Evolutionary conservation across 2,113 vertebrate species (phyloP).

Genomic region (Lipophrys pholis): DNA sequence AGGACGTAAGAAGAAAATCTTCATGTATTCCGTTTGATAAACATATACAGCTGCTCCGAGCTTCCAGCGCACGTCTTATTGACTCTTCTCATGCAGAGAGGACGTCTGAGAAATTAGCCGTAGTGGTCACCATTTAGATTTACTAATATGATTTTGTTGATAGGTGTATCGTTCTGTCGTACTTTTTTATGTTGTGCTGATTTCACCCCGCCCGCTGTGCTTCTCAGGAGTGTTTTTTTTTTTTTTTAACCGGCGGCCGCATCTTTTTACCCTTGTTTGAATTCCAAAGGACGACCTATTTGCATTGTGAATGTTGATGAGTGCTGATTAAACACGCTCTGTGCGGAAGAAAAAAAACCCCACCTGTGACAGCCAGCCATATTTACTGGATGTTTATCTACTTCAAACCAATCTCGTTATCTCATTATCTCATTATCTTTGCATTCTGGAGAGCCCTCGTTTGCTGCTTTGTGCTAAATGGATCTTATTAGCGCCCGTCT

Average conservation of each 20-base stretch:
- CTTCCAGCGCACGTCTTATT: neutral
- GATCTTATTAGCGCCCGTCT: conserved; percentile 63
- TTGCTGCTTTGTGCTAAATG: conserved; percentile 66
- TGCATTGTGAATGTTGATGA: conserved; percentile 48
- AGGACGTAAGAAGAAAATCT: conserved; percentile 1
- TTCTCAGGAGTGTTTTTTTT: neutral
- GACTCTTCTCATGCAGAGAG: neutral
- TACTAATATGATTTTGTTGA: neutral
- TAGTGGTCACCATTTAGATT: neutral
- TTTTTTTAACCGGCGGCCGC: neutral
- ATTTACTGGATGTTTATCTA: conserved; percentile 68
- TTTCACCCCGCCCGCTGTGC: neutral
- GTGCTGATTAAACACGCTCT: conserved; percentile 49
- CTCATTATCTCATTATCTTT: conserved; percentile 71
- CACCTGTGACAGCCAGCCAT: conserved; percentile 59
- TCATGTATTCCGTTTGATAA: conserved; percentile 64
- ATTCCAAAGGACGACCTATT: conserved; percentile 33
- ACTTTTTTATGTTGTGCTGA: neutral
- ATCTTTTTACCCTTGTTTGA: conserved; percentile 27
- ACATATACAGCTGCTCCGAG: neutral
- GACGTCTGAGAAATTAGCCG: neutral
- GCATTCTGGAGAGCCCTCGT: conserved; percentile 53
- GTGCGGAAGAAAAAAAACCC: conserved; percentile 9
- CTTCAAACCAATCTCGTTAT: conserved; percentile 67
- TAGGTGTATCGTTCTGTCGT: neutral